Conservation (phyloP, 2,888 invertebrate species). For the Dasysyrphus albostriatus region DNA sequence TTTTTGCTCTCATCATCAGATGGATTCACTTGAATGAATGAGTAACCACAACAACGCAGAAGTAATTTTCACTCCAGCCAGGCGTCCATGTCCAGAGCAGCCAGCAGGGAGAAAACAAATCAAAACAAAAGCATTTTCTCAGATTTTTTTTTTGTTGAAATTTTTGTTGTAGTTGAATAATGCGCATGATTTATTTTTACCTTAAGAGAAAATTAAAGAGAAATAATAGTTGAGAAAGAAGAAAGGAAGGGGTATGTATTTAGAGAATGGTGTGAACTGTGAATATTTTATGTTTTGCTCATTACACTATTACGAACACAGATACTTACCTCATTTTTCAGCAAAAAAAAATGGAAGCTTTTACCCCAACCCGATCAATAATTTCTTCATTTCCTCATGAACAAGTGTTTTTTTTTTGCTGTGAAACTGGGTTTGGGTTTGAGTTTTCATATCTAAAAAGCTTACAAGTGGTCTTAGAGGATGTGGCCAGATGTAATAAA, state of each 20-base stretch:
- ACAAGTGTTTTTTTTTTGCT: constrained; percentile 41
- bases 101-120: background rate
- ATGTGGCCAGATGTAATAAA: background rate
- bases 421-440: background rate
- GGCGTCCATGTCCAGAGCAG: background rate
- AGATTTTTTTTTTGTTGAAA: background rate
- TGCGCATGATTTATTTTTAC: background rate
- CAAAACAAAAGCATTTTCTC: constrained; percentile 2
- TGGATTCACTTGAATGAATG: constrained; percentile 7
- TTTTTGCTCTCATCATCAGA: background rate
- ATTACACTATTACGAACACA: background rate
- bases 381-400: constrained; percentile 21
- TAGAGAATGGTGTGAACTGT: background rate
- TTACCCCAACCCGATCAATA: background rate
- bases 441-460: background rate
- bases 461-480: constrained; percentile 1
- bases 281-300: constrained; percentile 3
- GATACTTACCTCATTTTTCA: background rate
- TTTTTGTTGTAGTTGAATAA: background rate
- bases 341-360: constrained; percentile 33
- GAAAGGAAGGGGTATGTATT: background rate
- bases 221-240: background rate
- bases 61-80: background rate
- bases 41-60: background rate
- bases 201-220: constrained; percentile 17